Evolutionary conservation across 2,888 invertebrate species (phyloP), one percentile per base, ranked within the genome.

Genomic region (Odontocolon sp.): DNA sequence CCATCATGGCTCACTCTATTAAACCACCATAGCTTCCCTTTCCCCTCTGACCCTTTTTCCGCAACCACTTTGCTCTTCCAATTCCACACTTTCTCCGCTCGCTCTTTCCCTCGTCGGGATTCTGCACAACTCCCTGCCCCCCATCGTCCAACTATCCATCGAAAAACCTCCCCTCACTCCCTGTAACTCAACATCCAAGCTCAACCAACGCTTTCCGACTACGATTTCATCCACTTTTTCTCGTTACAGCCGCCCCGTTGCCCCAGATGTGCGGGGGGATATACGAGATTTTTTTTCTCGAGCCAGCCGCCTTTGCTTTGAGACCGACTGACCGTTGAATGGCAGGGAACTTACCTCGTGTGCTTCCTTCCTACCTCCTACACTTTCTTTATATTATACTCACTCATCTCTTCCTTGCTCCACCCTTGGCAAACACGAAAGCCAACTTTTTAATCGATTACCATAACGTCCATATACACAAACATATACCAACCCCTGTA

Each of bases 1-100:
- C 87, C 87, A 87, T 87, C 87, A 87, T 84, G 84, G 83, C 81
- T 83, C 84, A 84, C 83, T 87, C 87, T 87, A 87, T 87, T 87
- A 87, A 87, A 86, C 84, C 85, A 82, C 78, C 85, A 82, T 85
- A 82, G 81, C 85, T 71, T 69, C 77, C 71, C 66, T 71, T 68
- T 38, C 67, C 28, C 67, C 76, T 72, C 77, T 77, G 68, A 71
- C 77, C 74, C 71, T 67, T 79, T 79, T 79, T 45, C 68, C 84
- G 83, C 85, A 84, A 84, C 86, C 86, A 86, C 86, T 86, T 86
- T 86, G 80, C 82, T 82, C 85, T 73, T 82, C 79, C 82, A 80
- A 82, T 83, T 78, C 80, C 45, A 68, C 71, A 71, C 79, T 73
- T 59, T 68, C 61, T 45, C 75, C 78, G 77, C 52, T 23, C 63